Evolutionary conservation across 1,140 invertebrate species (phyloP).

Genomic region (Drosophila teissieri): DNA sequence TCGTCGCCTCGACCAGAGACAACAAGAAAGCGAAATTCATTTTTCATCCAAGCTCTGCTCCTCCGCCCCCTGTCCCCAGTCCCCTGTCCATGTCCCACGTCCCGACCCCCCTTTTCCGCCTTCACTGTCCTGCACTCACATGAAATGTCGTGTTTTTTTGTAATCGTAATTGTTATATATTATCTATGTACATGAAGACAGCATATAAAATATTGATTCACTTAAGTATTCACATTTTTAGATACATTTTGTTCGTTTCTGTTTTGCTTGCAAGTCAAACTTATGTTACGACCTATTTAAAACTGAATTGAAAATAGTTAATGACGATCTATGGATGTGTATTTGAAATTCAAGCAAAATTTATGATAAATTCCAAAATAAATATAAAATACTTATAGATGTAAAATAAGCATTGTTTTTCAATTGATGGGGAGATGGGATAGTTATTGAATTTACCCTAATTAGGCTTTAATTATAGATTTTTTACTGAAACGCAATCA

Average conservation of each 20-base stretch:
- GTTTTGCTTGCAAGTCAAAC: conserved; percentile 21
- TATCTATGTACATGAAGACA: conserved; percentile 50
- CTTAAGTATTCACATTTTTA: conserved; percentile 30
- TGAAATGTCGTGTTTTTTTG: conserved; percentile 70
- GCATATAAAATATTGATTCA: conserved; percentile 55
- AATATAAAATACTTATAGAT: conserved; percentile 60
- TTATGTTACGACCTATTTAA: conserved; percentile 36
- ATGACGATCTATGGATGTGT: conserved; percentile 42
- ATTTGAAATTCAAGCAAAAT: conserved; percentile 49
- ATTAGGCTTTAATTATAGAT: too few species aligned
- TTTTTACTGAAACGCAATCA: too few species aligned
- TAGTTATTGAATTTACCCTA: too few species aligned
- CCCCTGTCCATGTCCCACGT: neutral
- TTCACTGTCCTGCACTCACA: conserved; percentile 23
- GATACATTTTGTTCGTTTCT: conserved; percentile 35
- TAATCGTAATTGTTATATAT: conserved; percentile 79
- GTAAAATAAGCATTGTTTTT: conserved; percentile 13
- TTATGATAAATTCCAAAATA: conserved; percentile 52
- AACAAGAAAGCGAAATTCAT: conserved; percentile 13
- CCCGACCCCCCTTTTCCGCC: neutral
- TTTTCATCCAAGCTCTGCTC: conserved; percentile 21
- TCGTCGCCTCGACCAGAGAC: conserved; percentile 29
- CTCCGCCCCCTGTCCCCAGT: neutral
- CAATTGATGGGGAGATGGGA: neutral
- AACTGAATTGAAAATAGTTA: conserved; percentile 9